A percentile compares a stretch with the other conserved stretches of the same genome.
Conservation (phyloP, 2,797 vertebrate genomes). For the Tapirus indicus region DNA sequence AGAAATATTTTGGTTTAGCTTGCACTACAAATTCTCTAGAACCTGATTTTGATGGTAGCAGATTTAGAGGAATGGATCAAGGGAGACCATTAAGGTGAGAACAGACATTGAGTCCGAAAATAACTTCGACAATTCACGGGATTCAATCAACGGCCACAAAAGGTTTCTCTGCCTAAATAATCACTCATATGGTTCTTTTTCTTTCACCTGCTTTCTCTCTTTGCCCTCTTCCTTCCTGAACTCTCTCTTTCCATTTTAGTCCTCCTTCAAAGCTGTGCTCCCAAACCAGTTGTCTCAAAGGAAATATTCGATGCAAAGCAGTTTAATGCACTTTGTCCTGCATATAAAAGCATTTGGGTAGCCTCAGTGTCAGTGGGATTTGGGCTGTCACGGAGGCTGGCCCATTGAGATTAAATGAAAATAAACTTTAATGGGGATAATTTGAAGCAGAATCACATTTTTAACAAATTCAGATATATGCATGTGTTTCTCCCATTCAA, state of each 20-base stretch:
- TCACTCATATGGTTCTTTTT: neutral
- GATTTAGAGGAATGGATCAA: slow-evolving; percentile 17
- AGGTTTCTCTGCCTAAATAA: neutral
- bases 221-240: neutral
- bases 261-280: slow-evolving; percentile 39
- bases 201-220: neutral
- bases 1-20: slow-evolving; percentile 9
- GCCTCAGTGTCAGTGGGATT: slow-evolving; percentile 23
- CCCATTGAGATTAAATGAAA: slow-evolving; percentile 62
- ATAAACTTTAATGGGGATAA: slow-evolving; percentile 50
- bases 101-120: neutral
- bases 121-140: neutral
- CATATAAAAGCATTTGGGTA: slow-evolving; percentile 49
- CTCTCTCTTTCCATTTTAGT: neutral
- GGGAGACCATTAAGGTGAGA: neutral
- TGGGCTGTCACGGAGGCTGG: slow-evolving; percentile 19
- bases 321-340: slow-evolving; percentile 55
- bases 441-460: slow-evolving; percentile 36
- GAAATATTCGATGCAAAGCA: slow-evolving; percentile 36
- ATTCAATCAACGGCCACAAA: neutral
- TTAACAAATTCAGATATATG: slow-evolving; percentile 63
- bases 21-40: slow-evolving; percentile 19
- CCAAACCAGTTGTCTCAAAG: slow-evolving; percentile 42
- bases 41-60: neutral
- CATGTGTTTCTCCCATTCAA: neutral